Conservation (phyloP, 2,797 vertebrate species). For the Pangasius larnaudii region DNA sequence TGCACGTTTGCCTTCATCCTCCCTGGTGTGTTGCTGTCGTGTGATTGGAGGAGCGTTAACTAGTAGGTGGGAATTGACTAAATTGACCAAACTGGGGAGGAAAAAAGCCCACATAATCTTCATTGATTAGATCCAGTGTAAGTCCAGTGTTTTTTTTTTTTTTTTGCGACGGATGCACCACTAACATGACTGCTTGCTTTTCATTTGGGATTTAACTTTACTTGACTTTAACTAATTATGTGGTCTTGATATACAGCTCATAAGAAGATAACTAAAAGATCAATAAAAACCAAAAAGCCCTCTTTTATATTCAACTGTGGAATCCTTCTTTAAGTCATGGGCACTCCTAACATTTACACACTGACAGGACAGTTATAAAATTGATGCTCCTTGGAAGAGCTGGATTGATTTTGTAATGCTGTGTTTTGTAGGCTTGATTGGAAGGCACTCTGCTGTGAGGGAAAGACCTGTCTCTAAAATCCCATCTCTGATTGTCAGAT, state of each 20-base stretch:
- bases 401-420: constrained; percentile 44
- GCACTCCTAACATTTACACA: constrained; percentile 21
- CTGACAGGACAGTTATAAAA: constrained; percentile 44
- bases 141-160: background rate
- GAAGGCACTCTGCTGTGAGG: background rate
- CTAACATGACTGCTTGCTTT: background rate
- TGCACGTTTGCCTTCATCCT: background rate
- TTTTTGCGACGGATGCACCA: background rate
- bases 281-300: constrained; percentile 26
- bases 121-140: background rate
- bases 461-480: constrained; percentile 20
- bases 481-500: constrained; percentile 11
- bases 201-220: background rate
- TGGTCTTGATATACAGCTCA: background rate
- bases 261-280: background rate
- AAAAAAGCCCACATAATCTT: background rate
- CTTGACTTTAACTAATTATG: background rate
- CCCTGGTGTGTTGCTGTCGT: background rate
- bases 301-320: background rate
- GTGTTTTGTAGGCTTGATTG: constrained; percentile 10
- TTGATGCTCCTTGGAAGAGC: constrained; percentile 11
- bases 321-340: background rate
- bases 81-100: background rate
- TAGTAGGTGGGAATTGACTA: background rate
- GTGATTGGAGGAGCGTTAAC: background rate